Base-by-base conservation (phyloP, 2,888 invertebrate species). In the Ecdyonurus torrentis region DNA sequence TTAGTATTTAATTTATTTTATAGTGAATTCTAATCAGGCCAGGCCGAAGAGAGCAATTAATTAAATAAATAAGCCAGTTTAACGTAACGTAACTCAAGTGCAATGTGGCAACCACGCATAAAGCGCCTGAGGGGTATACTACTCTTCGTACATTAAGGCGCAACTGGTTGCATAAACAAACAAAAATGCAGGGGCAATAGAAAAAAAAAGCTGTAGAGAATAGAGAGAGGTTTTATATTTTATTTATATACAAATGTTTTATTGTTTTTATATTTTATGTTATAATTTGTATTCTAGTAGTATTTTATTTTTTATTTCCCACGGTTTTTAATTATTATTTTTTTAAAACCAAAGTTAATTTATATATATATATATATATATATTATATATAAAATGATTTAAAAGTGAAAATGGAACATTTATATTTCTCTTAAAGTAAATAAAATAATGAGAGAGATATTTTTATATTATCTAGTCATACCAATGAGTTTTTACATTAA, bases 111-210 rank as follows among this genome's bases (percentile, higher is more conserved):
- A 37, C 37, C 37, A 15, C 20, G 55, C 55, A n/a, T n/a, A 55
- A 55, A 7, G 55, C 55, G 50, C 50, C 50, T 20, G 10, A 7
- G 22, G 15, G 15, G 37, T 37, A 55, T 10, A 55, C n/a, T 20
- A 5, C 55, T 5, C 55, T 55, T 22, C 55, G 10, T 7, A 20
- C 22, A 55, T 5, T 5, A 7, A 22, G 7, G 55, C 55, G 55
- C 55, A 55, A 55, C 55, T 55, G 55, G 55, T 55, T 55, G 55
- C 55, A 55, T 55, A 55, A 5, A 55, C 37, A 37, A 37, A 10
- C 7, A 37, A 37, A 37, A 37, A 10, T 5, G 15, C 37, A 37
- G 37, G 37, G 37, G 37, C 37, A 37, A 37, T 37, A 37, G 7
- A 15, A 37, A 37, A 37, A 37, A 37, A 37, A 10, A n/a, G n/a